Evolutionary conservation across 2,113 vertebrate species (phyloP).

Genomic region (Pelecanoides urinatrix): DNA sequence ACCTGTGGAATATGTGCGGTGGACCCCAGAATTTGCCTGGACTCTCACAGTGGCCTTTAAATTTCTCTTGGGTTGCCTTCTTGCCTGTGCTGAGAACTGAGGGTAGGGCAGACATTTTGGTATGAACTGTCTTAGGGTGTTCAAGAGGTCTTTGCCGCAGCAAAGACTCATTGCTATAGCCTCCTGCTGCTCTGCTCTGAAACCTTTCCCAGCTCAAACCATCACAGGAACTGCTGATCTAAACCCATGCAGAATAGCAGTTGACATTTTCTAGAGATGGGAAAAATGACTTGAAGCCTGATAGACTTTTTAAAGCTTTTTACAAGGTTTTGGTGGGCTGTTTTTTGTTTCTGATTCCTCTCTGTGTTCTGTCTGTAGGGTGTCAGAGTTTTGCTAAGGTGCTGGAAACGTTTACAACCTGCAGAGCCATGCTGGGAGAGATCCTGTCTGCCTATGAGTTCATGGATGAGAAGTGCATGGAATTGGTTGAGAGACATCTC

Average conservation of each 20-base stretch:
- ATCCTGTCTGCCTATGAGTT: slow-evolving; percentile 95
- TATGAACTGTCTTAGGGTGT: not conserved
- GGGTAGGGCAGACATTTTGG: not conserved
- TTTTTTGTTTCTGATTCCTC: not conserved
- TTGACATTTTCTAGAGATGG: not conserved
- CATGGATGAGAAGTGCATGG: slow-evolving; percentile 89
- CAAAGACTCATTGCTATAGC: not conserved
- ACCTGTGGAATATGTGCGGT: not conserved
- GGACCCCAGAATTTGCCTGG: not conserved
- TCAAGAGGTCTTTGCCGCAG: not conserved
- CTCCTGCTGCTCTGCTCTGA: not conserved
- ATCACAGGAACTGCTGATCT: not conserved
- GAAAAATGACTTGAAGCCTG: not conserved
- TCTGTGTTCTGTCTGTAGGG: slow-evolving; percentile 66
- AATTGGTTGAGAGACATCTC: slow-evolving; percentile 82
- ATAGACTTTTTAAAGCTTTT: not conserved
- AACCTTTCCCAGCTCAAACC: not conserved
- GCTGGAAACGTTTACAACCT: slow-evolving; percentile 84
- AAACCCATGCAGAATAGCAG: not conserved
- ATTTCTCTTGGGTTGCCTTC: not conserved
- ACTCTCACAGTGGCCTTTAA: not conserved
- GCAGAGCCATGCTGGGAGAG: slow-evolving; percentile 89
- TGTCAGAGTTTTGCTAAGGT: slow-evolving; percentile 86
- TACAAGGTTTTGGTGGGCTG: not conserved
- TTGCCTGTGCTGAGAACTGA: not conserved